Conservation (phyloP, 2,113 vertebrate species). For the Ammospiza caudacuta region DNA sequence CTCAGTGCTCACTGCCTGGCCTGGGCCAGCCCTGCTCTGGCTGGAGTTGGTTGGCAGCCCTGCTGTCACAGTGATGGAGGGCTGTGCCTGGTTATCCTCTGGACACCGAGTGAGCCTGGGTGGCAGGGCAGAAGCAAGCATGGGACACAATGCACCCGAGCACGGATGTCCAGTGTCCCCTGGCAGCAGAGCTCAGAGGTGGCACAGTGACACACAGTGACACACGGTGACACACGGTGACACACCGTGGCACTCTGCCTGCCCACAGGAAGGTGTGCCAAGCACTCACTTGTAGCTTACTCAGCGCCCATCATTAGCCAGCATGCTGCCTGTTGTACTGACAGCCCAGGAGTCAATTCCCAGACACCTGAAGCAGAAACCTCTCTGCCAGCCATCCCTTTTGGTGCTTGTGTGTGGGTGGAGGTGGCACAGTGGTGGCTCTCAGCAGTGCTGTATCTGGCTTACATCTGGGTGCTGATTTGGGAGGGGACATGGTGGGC, state of each 20-base stretch:
- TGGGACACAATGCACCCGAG: not conserved
- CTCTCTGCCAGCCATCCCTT: not conserved
- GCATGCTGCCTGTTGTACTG: not conserved
- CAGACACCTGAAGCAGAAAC: not conserved
- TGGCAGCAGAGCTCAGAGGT: not conserved
- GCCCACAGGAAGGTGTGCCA: not conserved
- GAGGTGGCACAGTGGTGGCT: not conserved
- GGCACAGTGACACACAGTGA: fast-evolving
- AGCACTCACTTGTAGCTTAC: not conserved
- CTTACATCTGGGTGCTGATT: not conserved
- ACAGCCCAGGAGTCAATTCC: not conserved
- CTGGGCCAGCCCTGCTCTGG: not conserved
- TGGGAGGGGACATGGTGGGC: not conserved
- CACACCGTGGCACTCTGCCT: not conserved
- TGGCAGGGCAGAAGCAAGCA: not conserved
- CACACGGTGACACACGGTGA: too few relatives aligned
- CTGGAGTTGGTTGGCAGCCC: not conserved
- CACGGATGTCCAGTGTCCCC: not conserved
- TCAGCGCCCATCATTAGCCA: not conserved
- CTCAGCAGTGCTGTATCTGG: not conserved
- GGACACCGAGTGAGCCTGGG: not conserved
- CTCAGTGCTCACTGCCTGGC: not conserved
- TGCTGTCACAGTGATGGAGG: not conserved
- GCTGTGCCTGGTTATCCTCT: not conserved
- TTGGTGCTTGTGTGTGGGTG: fast-evolving